A percentile compares a stretch with the other conserved stretches of the same genome.
Evolutionary conservation across 2,113 vertebrate species (phyloP).

Genomic region (Mohoua ochrocephala): DNA sequence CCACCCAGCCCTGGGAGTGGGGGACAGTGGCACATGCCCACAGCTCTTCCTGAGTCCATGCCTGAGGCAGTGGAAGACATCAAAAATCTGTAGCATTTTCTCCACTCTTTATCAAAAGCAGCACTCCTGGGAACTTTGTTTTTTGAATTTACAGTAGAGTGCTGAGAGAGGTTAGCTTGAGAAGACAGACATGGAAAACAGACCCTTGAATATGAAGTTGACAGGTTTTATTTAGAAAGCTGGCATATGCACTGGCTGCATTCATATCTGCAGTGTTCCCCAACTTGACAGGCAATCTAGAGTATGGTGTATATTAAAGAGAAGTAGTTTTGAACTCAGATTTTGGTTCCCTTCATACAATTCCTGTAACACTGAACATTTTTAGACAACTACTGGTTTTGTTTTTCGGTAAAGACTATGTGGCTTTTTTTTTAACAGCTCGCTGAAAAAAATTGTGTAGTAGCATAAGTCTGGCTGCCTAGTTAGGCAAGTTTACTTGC

Average conservation of each 20-base stretch:
- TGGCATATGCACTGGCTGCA: slow-evolving; percentile 33
- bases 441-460: not conserved
- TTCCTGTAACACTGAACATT: not conserved
- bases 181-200: slow-evolving; percentile 16
- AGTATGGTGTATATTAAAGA: not conserved
- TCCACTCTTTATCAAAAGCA: not conserved
- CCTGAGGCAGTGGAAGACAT: not conserved
- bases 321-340: not conserved
- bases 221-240: slow-evolving; percentile 66
- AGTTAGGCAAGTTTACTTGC: not conserved
- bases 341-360: slow-evolving; percentile 14
- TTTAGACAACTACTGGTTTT: slow-evolving; percentile 25
- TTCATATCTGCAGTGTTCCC: slow-evolving; percentile 26
- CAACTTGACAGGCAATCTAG: slow-evolving; percentile 44
- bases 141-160: not conserved
- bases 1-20: accelerated
- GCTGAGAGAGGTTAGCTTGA: not conserved
- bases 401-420: slow-evolving; percentile 3
- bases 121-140: not conserved
- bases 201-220: slow-evolving; percentile 35
- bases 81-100: not conserved
- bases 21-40: too few species aligned
- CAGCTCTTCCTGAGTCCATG: not conserved
- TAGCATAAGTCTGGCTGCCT: not conserved
- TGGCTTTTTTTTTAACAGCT: slow-evolving; percentile 5